Evolutionary conservation across 2,888 invertebrate species (phyloP).

Genomic region (Aphodius sticticus): DNA sequence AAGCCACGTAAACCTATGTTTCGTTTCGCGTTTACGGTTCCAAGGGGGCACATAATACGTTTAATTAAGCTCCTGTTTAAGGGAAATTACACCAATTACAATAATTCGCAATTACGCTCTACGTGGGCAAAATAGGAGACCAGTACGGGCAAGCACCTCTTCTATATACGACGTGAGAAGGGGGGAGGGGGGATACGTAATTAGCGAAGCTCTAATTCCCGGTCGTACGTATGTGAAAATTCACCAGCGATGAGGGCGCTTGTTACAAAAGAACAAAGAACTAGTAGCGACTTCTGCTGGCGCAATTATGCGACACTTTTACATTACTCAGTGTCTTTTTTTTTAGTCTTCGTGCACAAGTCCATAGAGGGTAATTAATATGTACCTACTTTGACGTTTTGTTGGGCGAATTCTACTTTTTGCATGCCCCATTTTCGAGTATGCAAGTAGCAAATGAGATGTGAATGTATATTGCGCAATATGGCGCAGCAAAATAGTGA

Average conservation of each 20-base stretch:
- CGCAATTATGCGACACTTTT: background rate
- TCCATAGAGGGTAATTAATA: background rate
- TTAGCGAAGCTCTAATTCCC: constrained; percentile 18
- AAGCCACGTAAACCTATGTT: background rate
- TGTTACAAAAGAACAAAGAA: background rate
- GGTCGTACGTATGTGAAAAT: background rate
- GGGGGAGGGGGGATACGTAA: constrained; percentile 12
- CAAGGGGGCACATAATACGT: background rate
- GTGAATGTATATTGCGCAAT: too few relatives aligned
- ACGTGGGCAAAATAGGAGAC: constrained; percentile 14
- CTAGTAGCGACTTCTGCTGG: background rate
- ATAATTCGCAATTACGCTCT: constrained; percentile 21
- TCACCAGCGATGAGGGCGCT: background rate
- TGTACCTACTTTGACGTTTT: background rate
- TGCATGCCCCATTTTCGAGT: too few relatives aligned
- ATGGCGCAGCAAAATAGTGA: too few relatives aligned
- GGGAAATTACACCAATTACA: constrained; percentile 10
- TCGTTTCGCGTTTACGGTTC: background rate
- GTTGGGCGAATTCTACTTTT: background rate
- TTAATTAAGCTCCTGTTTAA: constrained; percentile 4
- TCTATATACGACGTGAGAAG: background rate
- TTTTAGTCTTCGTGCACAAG: background rate
- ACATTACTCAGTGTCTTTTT: background rate
- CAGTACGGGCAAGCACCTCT: background rate
- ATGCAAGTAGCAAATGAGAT: too few relatives aligned